Percentiles rank a stretch among this genome's conserved stretches.
phyloP scores from a whole-genome alignment of 2,888 invertebrate genomes.

The Troglohyphantes excavatus region DNA sequence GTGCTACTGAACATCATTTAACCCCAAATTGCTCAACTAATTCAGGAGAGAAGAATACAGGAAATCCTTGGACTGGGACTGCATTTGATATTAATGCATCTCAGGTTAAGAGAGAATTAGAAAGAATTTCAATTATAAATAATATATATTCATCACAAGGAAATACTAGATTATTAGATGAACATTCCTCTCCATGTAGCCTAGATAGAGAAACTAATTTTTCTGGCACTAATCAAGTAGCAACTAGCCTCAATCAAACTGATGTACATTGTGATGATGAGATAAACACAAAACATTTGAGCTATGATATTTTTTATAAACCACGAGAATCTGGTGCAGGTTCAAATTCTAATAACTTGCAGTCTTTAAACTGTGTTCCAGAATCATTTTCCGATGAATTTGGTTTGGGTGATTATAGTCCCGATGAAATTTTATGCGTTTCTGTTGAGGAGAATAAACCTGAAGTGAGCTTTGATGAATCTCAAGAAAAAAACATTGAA shows the following conservation, averaged over 20 bases:
- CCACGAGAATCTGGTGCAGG: slow-evolving; percentile 2
- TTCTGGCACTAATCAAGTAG: background rate
- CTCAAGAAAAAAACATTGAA: slow-evolving; percentile 1
- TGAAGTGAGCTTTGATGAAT: slow-evolving; percentile 10
- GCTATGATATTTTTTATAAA: slow-evolving; percentile 60
- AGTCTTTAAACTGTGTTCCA: background rate
- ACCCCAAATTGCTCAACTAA: slow-evolving; percentile 2
- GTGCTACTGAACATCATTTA: background rate
- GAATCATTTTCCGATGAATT: slow-evolving; percentile 8
- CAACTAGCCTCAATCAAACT: background rate
- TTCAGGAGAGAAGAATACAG: background rate
- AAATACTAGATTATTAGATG: background rate
- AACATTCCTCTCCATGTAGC: background rate
- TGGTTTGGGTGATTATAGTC: slow-evolving; percentile 32
- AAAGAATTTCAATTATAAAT: background rate
- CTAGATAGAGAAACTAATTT: slow-evolving; percentile 10
- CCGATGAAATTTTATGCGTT: slow-evolving; percentile 57
- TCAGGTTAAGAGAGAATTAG: background rate
- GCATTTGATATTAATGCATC: background rate
- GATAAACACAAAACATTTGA: slow-evolving; percentile 34
- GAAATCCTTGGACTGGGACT: background rate
- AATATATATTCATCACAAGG: background rate
- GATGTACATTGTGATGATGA: slow-evolving; percentile 5
- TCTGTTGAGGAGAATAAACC: slow-evolving; percentile 34
- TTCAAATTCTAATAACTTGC: slow-evolving; percentile 1